Percentiles rank a stretch among this genome's conserved stretches.
phyloP scores from a whole-genome alignment of 2,888 invertebrate species.

The Sinopyrophorus schimmeli region DNA sequence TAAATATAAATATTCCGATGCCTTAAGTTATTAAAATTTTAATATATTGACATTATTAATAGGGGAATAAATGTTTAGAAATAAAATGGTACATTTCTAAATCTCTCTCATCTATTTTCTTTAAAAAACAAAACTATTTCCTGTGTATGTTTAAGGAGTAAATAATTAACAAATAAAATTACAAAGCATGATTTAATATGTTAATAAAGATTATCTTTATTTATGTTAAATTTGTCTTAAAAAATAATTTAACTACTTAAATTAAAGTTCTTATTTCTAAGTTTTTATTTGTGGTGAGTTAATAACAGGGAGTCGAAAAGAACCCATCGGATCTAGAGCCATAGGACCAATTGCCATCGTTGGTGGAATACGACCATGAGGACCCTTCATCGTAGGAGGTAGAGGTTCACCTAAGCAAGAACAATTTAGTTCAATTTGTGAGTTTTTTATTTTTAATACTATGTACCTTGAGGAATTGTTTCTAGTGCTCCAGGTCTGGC shows the following conservation, averaged over 20 bases:
- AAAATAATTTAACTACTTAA: no score
- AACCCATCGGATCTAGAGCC: conserved; percentile 68
- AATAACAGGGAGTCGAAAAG: conserved; percentile 73
- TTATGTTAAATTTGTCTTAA: not conserved
- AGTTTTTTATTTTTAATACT: no score
- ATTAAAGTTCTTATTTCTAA: no score
- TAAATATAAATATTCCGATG: no score
- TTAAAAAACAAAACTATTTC: conserved; percentile 6
- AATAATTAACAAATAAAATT: not conserved
- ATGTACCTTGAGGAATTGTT: conserved; percentile 57
- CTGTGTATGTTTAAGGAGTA: not conserved
- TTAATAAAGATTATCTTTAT: not conserved
- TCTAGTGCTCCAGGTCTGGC: conserved; percentile 63
- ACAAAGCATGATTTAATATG: not conserved
- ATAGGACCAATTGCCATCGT: conserved; percentile 81
- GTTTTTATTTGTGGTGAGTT: conserved; percentile 70
- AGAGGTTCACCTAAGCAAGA: conserved; percentile 57
- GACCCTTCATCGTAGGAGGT: conserved; percentile 69
- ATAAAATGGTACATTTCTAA: conserved; percentile 15
- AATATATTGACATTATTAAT: conserved; percentile 36
- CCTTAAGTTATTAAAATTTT: no score
- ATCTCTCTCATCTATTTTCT: no score
- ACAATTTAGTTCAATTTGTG: no score
- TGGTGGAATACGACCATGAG: conserved; percentile 73
- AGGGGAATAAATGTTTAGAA: conserved; percentile 37